These are phyloP conservation scores for Oscarella lobularis DNA, from an alignment of 37 sponge, comb jelly and placozoan genomes.

Conservation along the genomic window DNA sequence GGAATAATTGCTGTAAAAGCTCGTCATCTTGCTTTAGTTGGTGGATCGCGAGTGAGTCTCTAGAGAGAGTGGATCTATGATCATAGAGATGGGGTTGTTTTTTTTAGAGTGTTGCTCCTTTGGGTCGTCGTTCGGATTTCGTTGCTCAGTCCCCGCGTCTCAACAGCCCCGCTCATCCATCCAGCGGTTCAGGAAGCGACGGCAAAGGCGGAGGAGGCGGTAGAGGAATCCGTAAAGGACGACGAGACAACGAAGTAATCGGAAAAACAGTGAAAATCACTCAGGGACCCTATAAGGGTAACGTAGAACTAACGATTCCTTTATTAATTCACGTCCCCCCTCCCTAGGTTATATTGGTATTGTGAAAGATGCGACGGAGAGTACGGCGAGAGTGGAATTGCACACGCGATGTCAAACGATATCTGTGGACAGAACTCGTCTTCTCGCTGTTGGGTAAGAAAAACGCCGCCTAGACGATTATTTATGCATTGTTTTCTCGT, in stretches of 20 bases:
- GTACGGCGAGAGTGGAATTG: constrained; percentile 85
- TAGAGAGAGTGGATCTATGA: not conserved
- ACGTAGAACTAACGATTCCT: not conserved
- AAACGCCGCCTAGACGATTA: not conserved
- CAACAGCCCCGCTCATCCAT: constrained; percentile 55
- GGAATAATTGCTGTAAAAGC: constrained; percentile 77
- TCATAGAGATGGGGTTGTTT: not conserved
- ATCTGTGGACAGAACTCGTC: constrained; percentile 54
- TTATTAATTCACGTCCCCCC: no score
- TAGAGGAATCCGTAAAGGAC: constrained; percentile 32
- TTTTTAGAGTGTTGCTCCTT: not conserved
- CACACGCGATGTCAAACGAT: constrained; percentile 86
- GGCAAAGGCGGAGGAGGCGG: constrained; percentile 50
- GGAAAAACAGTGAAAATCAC: constrained; percentile 82
- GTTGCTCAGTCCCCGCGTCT: constrained; percentile 50
- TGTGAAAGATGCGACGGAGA: constrained; percentile 91
- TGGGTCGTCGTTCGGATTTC: not conserved
- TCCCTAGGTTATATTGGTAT: constrained; percentile 77
- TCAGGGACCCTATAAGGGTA: constrained; percentile 80
- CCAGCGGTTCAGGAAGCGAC: not conserved
- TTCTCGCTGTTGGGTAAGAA: constrained; percentile 2
- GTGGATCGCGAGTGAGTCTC: constrained; percentile 31
- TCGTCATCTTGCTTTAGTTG: constrained; percentile 71
- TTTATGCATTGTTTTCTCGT: not conserved
- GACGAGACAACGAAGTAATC: constrained; percentile 60